Base-by-base conservation (phyloP, 2,888 invertebrate species). In the Melinopterus prodromus region DNA sequence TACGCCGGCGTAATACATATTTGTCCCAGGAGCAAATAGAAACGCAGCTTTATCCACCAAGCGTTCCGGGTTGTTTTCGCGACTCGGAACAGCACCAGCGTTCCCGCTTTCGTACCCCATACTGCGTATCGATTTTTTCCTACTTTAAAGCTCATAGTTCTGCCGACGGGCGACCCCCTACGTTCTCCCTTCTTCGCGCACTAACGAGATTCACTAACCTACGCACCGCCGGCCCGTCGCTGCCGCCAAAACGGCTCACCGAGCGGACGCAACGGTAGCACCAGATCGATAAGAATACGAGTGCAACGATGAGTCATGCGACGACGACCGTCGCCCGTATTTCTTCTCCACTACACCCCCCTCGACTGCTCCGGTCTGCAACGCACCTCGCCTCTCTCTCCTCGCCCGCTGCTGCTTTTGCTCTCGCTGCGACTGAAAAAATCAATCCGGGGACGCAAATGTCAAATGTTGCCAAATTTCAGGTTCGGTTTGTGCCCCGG, bases 271-370 rank as follows among this genome's bases (percentile, higher is more conserved):
- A 16, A 74, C 74, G 35, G 6, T 37, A 74, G n/a, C 74, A 36
- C 37, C 84, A 82, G 88, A 89, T 89, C 89, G 88, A 89, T 89
- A 88, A 88, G 88, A 88, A 87, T 87, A 87, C 87, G 74, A 74
- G 89, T 89, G 89, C 89, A 89, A 87, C 86, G 89, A 89, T 89
- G 89, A 89, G 88, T 89, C 88, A 88, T 86, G 87, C 88, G 87
- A 87, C 87, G 85, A 85, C 87, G 85, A 82, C 82, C 82, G 81
- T 81, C 82, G 15, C 77, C 74, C 76, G 79, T 70, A 76, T 74
- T 76, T 38, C 72, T 77, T 77, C 79, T 77, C 72, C 77, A 77
- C 71, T 26, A 76, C 69, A 76, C 80, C 71, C 77, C 76, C 70
- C 37, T 72, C 16, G 71, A 38, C 74, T 78, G 80, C 83, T 80